A percentile compares a stretch with the other conserved stretches of the same genome.
Evolutionary conservation across 2,888 invertebrate species (phyloP).

Genomic region (Suillia variegata): DNA sequence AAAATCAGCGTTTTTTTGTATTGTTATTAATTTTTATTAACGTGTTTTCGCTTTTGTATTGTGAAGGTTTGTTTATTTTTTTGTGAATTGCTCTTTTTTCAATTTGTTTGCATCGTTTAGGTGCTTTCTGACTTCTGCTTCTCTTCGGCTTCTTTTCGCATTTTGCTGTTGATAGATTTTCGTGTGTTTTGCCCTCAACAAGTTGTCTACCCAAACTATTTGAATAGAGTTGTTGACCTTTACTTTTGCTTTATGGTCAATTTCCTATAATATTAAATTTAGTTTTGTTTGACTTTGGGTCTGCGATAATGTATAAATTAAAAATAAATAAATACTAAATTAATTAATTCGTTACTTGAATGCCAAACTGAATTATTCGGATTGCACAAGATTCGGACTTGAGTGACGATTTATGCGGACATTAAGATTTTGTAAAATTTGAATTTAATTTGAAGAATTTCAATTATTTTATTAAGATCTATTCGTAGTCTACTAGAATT

Average conservation of each 20-base stretch:
- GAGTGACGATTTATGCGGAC: too few species aligned
- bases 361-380: too few species aligned
- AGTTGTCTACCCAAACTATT: too few species aligned
- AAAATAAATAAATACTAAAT: too few species aligned
- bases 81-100: neutral
- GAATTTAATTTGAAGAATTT: too few species aligned
- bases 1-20: conserved; percentile 24
- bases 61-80: conserved; percentile 46
- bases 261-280: conserved; percentile 27
- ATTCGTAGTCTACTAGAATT: too few species aligned
- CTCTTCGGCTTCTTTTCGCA: neutral
- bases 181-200: neutral
- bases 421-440: too few species aligned
- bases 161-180: neutral
- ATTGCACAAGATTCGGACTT: too few species aligned
- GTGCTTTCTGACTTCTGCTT: neutral
- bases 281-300: conserved; percentile 15
- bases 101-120: too few species aligned
- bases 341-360: neutral
- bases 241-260: conserved; percentile 29
- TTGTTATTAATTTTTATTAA: conserved; percentile 12
- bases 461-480: too few species aligned
- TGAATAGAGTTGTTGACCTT: conserved; percentile 37
- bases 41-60: conserved; percentile 23
- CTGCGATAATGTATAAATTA: neutral